A percentile compares a stretch with the other conserved stretches of the same genome.
These are phyloP conservation scores for Cheirogaleus medius DNA, from an alignment of 2,113 vertebrate genomes.

Conservation along the genomic window DNA sequence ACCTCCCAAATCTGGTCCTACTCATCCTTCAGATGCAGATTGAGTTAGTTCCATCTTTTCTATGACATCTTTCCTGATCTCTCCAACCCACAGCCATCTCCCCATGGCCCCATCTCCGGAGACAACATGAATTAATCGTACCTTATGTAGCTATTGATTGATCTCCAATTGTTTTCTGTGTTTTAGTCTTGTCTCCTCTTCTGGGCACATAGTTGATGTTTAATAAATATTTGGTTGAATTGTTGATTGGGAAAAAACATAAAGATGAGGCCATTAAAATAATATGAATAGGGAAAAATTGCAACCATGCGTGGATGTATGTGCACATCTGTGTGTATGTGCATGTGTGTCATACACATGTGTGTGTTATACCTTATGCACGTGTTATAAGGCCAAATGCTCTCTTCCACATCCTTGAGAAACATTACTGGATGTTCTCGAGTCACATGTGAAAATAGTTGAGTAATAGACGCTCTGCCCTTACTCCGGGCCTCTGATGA, in stretches of 20 bases:
- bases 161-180: neutral
- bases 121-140: neutral
- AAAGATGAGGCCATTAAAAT: neutral
- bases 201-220: neutral
- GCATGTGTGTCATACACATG: too few relatives aligned
- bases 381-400: neutral
- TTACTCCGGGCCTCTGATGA: neutral
- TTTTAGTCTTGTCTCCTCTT: neutral
- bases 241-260: neutral
- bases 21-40: neutral
- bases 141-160: neutral
- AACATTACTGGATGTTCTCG: neutral
- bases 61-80: neutral
- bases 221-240: neutral
- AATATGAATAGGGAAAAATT: neutral
- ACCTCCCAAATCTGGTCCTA: neutral
- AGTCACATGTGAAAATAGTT: neutral
- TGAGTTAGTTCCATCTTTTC: neutral
- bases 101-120: neutral
- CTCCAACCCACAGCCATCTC: neutral
- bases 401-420: neutral
- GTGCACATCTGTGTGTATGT: accelerated
- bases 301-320: accelerated
- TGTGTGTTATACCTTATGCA: too few relatives aligned
- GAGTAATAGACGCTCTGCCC: too few relatives aligned